Evolutionary conservation across 1,140 invertebrate genomes (phyloP).

Genomic region (Macrosteles quadrilineatus): DNA sequence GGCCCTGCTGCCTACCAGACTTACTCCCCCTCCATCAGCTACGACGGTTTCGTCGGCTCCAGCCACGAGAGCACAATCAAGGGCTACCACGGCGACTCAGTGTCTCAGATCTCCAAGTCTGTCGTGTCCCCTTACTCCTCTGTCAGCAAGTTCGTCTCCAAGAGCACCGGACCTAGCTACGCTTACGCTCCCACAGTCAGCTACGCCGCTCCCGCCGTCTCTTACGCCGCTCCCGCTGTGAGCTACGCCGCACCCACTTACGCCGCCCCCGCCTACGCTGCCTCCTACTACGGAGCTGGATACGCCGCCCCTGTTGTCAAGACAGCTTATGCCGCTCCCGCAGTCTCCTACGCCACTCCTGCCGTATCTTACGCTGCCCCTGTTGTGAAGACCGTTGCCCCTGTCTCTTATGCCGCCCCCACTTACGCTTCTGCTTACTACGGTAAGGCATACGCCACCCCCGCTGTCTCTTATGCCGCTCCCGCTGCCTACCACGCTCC

Average conservation of each 20-base stretch:
- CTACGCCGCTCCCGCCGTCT: constrained; percentile 41
- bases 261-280: constrained; percentile 39
- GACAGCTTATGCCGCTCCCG: constrained; percentile 35
- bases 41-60: constrained; percentile 52
- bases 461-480: constrained; percentile 36
- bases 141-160: constrained; percentile 55
- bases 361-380: constrained; percentile 14
- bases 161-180: constrained; percentile 54
- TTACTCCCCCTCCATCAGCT: constrained; percentile 51
- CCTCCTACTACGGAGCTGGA: constrained; percentile 24
- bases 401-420: constrained; percentile 27
- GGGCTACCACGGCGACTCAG: constrained; percentile 55
- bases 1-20: constrained; percentile 56
- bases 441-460: constrained; percentile 1
- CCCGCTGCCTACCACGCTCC: constrained; percentile 21
- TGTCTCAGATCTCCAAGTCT: constrained; percentile 54
- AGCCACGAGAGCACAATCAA: constrained; percentile 59
- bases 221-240: constrained; percentile 27
- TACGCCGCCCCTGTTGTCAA: no score
- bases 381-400: no score
- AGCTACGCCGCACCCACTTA: constrained; percentile 33
- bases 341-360: constrained; percentile 34
- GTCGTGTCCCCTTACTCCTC: constrained; percentile 57
- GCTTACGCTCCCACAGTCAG: constrained; percentile 35
- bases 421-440: constrained; percentile 5